phyloP scores from a whole-genome alignment of 1,140 invertebrate genomes.

The Lasaia peninsularis region DNA sequence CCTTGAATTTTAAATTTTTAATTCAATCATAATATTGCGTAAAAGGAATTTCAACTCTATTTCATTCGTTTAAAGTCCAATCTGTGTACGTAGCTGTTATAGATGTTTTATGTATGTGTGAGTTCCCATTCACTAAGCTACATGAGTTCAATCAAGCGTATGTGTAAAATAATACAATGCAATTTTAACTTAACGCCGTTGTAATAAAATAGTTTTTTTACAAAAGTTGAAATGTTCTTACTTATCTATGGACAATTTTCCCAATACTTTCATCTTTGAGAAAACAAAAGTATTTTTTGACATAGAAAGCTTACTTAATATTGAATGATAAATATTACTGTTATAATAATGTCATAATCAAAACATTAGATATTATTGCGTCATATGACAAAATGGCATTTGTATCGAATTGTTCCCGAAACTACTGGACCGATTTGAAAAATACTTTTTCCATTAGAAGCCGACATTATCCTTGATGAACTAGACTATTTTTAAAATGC shows the following conservation, averaged over 20 bases:
- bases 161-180: neutral
- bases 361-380: too few relatives aligned
- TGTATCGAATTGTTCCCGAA: too few relatives aligned
- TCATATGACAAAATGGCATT: too few relatives aligned
- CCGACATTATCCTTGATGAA: too few relatives aligned
- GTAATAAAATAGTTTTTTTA: conserved; percentile 13
- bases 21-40: conserved; percentile 1
- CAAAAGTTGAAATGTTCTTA: neutral
- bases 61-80: conserved; percentile 6
- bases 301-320: conserved; percentile 30
- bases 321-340: neutral
- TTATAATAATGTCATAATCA: too few relatives aligned
- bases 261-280: conserved; percentile 53
- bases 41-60: conserved; percentile 22
- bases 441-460: too few relatives aligned
- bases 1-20: conserved; percentile 19
- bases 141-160: conserved; percentile 14
- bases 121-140: conserved; percentile 43
- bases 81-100: neutral
- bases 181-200: neutral
- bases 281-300: conserved; percentile 42
- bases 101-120: conserved; percentile 31
- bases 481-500: too few relatives aligned
- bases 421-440: too few relatives aligned
- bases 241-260: conserved; percentile 5